Conservation (phyloP, 2,888 invertebrate species). For the Philopedon plagiatum region DNA sequence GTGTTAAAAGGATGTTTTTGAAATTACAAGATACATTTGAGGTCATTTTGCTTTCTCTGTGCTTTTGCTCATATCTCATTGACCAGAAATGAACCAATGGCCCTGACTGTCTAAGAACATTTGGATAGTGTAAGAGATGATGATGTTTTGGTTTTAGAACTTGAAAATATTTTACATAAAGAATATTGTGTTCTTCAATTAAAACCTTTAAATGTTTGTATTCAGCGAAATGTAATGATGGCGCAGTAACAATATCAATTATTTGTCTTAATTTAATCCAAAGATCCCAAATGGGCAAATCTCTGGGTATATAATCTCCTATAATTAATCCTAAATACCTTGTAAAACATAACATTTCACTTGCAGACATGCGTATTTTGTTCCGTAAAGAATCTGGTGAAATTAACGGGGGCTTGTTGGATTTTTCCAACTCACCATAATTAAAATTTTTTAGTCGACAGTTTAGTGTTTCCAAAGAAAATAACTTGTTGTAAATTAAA, state of each 20-base stretch:
- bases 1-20: constrained; percentile 16
- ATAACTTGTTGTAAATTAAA: neutral
- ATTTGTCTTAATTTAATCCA: constrained; percentile 19
- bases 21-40: no score
- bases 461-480: neutral
- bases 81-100: constrained; percentile 42
- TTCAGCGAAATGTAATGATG: neutral
- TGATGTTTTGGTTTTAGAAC: no score
- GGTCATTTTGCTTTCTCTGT: constrained; percentile 25
- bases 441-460: neutral
- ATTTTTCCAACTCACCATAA: constrained; percentile 46
- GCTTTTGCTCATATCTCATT: constrained; percentile 44
- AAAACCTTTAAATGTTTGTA: neutral
- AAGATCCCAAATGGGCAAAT: neutral
- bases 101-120: constrained; percentile 33
- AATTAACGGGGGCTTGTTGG: constrained; percentile 30
- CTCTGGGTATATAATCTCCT: constrained; percentile 49
- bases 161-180: constrained; percentile 23
- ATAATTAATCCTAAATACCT: constrained; percentile 50
- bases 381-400: constrained; percentile 33
- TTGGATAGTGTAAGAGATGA: constrained; percentile 49
- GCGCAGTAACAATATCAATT: constrained; percentile 9
- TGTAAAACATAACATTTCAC: no score
- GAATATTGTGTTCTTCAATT: constrained; percentile 39
- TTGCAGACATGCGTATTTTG: constrained; percentile 51